Percentiles rank a stretch among this genome's conserved stretches.
Evolutionary conservation across 2,797 vertebrate species (phyloP).

Genomic region (Graptemys geographica): DNA sequence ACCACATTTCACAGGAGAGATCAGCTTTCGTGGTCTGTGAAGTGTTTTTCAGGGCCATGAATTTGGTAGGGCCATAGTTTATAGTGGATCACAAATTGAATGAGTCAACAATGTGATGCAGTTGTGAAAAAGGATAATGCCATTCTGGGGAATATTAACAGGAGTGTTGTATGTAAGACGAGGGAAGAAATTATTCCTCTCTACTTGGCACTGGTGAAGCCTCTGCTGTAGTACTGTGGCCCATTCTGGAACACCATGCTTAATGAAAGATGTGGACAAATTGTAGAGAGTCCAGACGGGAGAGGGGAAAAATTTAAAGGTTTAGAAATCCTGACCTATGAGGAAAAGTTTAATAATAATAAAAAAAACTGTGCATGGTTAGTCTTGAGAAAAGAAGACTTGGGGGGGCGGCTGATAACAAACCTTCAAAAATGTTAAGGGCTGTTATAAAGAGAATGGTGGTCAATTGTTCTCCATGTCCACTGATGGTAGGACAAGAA

Average conservation of each 20-base stretch:
- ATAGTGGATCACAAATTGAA: not conserved
- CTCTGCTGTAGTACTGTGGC: not conserved
- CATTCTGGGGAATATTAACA: not conserved
- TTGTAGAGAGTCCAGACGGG: not conserved
- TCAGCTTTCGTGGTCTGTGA: too few species aligned
- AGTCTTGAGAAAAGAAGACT: not conserved
- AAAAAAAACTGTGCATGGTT: too few species aligned
- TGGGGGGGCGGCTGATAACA: too few species aligned
- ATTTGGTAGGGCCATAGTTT: too few species aligned
- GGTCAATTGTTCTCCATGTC: too few species aligned
- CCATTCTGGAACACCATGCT: not conserved
- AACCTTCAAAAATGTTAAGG: too few species aligned
- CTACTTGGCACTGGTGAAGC: not conserved
- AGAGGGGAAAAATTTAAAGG: not conserved
- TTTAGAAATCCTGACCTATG: too few species aligned
- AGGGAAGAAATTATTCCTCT: not conserved
- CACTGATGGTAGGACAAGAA: too few species aligned
- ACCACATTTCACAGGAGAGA: too few species aligned
- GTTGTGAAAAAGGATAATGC: not conserved
- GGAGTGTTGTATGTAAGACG: not conserved
- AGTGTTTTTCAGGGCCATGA: too few species aligned
- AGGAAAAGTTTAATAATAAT: not conserved
- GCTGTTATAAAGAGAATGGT: too few species aligned
- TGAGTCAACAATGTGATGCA: not conserved
- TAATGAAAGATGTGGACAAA: not conserved